phyloP scores from a whole-genome alignment of 2,888 invertebrate species.

The Athalia circularis region DNA sequence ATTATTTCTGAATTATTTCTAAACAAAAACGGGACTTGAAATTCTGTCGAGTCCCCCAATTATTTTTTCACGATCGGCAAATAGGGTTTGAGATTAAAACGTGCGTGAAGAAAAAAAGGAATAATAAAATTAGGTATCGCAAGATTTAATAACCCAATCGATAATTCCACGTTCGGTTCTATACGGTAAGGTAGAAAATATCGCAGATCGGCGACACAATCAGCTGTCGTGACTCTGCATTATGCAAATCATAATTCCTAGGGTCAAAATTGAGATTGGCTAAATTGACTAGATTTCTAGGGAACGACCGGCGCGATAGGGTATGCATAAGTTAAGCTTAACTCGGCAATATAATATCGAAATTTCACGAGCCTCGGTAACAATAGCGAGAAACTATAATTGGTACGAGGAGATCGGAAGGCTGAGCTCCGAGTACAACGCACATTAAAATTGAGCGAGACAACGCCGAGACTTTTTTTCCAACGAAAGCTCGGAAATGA shows the following conservation, averaged over 20 bases:
- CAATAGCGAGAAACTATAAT: conserved; percentile 13
- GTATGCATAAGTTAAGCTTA: conserved; percentile 21
- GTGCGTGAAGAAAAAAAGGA: no score
- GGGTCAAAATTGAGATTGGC: conserved; percentile 17
- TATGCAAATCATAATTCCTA: conserved; percentile 25
- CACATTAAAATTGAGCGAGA: conserved; percentile 1
- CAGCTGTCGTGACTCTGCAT: conserved; percentile 24
- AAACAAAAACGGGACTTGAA: no score
- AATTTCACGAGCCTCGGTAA: conserved; percentile 20
- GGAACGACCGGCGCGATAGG: background rate
- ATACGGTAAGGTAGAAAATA: background rate
- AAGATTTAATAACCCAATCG: background rate
- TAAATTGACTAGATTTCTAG: conserved; percentile 17
- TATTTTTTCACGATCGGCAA: no score
- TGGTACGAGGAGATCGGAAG: conserved; percentile 16
- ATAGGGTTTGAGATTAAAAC: no score
- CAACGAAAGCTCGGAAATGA: no score
- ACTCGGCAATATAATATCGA: conserved; percentile 11
- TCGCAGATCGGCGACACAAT: background rate
- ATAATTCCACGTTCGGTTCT: background rate
- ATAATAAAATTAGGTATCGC: no score
- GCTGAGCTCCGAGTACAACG: conserved; percentile 14
- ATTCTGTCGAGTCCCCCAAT: no score
- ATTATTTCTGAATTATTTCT: no score
- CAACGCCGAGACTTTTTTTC: background rate